Conservation (phyloP, 2,797 vertebrate species). For the Mareca penelope region DNA sequence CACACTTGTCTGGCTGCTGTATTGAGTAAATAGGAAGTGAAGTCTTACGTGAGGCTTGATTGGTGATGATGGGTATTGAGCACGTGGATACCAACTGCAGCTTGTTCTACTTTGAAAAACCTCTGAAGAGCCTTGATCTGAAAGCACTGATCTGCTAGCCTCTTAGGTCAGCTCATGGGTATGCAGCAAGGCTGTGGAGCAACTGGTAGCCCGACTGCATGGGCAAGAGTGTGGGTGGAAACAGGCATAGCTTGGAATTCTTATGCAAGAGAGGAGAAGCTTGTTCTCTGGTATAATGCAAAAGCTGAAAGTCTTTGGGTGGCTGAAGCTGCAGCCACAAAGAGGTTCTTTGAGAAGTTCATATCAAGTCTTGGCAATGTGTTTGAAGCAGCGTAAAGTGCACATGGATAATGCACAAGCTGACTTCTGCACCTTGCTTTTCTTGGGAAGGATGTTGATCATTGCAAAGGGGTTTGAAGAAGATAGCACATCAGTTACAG, state of each 20-base stretch:
- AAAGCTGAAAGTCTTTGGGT: background rate
- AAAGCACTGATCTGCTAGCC: background rate
- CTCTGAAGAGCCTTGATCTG: background rate
- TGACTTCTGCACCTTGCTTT: background rate
- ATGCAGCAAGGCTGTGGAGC: background rate
- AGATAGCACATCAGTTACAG: background rate
- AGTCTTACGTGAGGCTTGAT: background rate
- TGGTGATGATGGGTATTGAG: background rate
- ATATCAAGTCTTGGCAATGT: rapidly evolving
- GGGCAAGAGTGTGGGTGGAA: background rate
- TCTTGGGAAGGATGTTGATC: slow-evolving; percentile 10
- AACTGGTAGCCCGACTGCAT: background rate
- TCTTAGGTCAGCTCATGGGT: background rate
- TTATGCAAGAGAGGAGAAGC: background rate
- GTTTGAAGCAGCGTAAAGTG: background rate
- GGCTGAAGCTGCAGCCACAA: background rate
- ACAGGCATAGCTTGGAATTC: background rate
- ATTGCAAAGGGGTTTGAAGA: background rate
- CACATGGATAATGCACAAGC: background rate
- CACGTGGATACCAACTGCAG: background rate
- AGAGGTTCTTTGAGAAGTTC: background rate
- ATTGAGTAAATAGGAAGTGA: background rate
- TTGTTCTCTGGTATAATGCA: background rate
- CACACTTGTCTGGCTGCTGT: background rate
- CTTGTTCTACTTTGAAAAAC: background rate